Base-by-base conservation (phyloP, 2,888 invertebrate species). In the Heteromyza rotundicornis region DNA sequence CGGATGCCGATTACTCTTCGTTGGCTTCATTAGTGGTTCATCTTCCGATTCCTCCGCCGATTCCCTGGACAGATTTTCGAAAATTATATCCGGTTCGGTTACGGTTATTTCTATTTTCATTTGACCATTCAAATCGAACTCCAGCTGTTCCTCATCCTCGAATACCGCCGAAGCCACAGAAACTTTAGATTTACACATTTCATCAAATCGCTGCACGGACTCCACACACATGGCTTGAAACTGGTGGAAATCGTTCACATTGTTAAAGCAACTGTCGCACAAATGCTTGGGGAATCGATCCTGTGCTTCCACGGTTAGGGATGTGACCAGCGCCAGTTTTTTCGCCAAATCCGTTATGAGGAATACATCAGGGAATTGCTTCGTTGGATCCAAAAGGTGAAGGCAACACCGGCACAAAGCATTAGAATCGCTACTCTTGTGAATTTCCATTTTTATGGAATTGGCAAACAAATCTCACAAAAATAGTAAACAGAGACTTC, bases 321-420 rank as follows among this genome's bases (percentile, higher is more conserved):
- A 65, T 0, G 77, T 75, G 62, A 78, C 79, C 1, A 64, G 55
- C 2, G 62, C 65, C 19, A 79, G 70, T 60, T 79, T 80, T 8
- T 69, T 67, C 8, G 68, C 72, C 23, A 80, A 52, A 14, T 70
- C 66, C 0, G 68, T 59, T 2, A 68, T 65, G 2, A 19, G 20
- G 47, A 47, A 47, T 3, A 47, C 3, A 14, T 47, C 47, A 20
- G 5, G 8, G 40, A 5, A 5, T 40, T 47, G 5, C 3, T 14
- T 20, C 2, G 19, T 19, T 40, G 40, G 3, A 3, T n/a, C 40
- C 10, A 7, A 17, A 5, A 47, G 47, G 2, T 19, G 47, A 17
- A 47, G 17, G 19, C 47, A 47, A 2, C 19, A 5, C 2, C 47
- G 47, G 20, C 47, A 47, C 47, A 47, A 20, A 40, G 40, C n/a